Evolutionary conservation across 2,888 invertebrate species (phyloP).

Genomic region (Sarcophaga rosellei): DNA sequence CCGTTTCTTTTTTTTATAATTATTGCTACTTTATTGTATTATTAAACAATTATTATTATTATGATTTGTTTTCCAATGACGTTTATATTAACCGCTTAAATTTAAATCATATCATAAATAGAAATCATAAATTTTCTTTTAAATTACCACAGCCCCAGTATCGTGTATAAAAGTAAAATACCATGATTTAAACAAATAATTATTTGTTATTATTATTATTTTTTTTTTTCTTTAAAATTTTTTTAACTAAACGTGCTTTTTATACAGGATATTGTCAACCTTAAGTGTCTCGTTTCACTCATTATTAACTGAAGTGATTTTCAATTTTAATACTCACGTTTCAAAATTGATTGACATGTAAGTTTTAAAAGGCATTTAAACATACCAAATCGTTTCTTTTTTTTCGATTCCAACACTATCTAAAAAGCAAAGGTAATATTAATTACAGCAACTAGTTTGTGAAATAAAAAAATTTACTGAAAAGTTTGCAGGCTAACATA

Average conservation of each 20-base stretch:
- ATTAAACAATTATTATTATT: constrained; percentile 76
- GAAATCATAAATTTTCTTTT: constrained; percentile 60
- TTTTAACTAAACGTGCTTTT: constrained; percentile 37
- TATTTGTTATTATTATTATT: constrained; percentile 28
- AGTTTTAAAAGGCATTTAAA: constrained; percentile 7
- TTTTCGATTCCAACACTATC: background rate
- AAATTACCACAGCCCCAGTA: constrained; percentile 7
- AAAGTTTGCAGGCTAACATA: too few relatives aligned
- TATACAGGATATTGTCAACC: background rate
- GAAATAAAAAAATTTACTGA: too few relatives aligned
- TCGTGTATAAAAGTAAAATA: background rate
- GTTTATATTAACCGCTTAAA: constrained; percentile 43
- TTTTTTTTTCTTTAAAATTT: constrained; percentile 9
- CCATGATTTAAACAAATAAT: background rate
- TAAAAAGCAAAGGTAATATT: background rate
- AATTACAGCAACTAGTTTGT: background rate
- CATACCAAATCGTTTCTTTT: background rate
- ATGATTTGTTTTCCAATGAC: constrained; percentile 56
- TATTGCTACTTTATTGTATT: constrained; percentile 80
- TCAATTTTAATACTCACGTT: constrained; percentile 18
- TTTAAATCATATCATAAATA: constrained; percentile 61
- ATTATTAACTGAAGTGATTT: constrained; percentile 15
- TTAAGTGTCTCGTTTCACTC: constrained; percentile 49
- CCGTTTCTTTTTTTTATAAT: constrained; percentile 74
- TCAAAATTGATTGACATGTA: constrained; percentile 54